Conservation (phyloP, 2,797 vertebrate species). For the Carapus acus region DNA sequence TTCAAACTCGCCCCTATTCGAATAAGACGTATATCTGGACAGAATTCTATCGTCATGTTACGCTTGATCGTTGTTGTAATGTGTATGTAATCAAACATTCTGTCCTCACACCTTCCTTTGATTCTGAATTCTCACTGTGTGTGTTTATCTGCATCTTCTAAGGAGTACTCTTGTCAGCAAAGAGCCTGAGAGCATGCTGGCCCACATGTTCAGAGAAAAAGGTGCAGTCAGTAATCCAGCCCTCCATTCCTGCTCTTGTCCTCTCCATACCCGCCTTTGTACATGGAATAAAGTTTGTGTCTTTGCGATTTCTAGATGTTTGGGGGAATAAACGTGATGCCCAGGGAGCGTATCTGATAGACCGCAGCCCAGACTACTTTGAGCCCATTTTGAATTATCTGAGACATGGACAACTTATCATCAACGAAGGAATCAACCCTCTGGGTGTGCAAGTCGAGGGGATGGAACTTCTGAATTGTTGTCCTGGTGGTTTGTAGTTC, state of each 20-base stretch:
- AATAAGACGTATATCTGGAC: too few species aligned
- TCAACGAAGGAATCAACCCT: slow-evolving; percentile 61
- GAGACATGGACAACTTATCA: slow-evolving; percentile 62
- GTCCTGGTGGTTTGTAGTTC: neutral
- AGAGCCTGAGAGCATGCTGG: slow-evolving; percentile 88
- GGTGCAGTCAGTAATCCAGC: slow-evolving; percentile 60
- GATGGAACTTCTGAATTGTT: neutral
- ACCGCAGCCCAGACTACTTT: slow-evolving; percentile 87
- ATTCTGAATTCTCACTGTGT: too few species aligned
- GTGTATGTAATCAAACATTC: too few species aligned
- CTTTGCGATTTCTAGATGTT: slow-evolving; percentile 74
- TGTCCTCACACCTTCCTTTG: too few species aligned
- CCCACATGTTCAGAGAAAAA: slow-evolving; percentile 90
- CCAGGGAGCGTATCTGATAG: slow-evolving; percentile 83
- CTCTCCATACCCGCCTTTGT: too few species aligned
- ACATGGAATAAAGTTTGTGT: too few species aligned
- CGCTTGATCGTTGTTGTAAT: too few species aligned
- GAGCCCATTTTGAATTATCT: slow-evolving; percentile 84
- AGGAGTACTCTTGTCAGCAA: slow-evolving; percentile 92
- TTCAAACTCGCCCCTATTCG: too few species aligned
- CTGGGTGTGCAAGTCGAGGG: slow-evolving; percentile 36
- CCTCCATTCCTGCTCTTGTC: neutral
- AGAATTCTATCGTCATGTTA: too few species aligned
- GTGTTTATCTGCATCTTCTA: slow-evolving; percentile 27
- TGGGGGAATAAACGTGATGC: slow-evolving; percentile 86